These are phyloP conservation scores for Ophonus ardosiacus DNA, from an alignment of 2,888 invertebrate species.

Conservation along the genomic window DNA sequence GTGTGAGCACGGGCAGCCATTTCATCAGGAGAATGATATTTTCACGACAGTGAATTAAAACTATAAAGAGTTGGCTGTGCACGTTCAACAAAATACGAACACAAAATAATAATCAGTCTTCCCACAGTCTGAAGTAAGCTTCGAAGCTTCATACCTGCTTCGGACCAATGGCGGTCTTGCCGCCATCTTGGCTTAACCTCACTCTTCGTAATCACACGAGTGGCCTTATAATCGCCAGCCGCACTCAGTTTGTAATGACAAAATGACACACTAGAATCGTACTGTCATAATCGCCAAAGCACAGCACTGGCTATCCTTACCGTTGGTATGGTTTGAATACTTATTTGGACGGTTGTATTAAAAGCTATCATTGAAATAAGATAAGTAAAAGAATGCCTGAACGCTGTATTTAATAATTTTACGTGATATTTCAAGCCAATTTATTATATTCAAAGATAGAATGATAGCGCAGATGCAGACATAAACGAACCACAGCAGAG, in stretches of 20 bases:
- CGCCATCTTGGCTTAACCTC: constrained; percentile 55
- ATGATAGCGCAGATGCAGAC: constrained; percentile 67
- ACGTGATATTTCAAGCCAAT: constrained; percentile 76
- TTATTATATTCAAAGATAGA: constrained; percentile 73
- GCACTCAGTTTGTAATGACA: constrained; percentile 73
- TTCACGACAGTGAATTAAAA: constrained; percentile 73
- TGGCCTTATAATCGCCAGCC: constrained; percentile 48
- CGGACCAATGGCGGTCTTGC: constrained; percentile 69
- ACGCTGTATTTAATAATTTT: constrained; percentile 76
- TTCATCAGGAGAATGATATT: constrained; percentile 72
- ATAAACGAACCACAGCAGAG: constrained; percentile 46
- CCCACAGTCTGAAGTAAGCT: constrained; percentile 30
- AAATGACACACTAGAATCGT: constrained; percentile 74
- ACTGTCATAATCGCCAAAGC: constrained; percentile 71
- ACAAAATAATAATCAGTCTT: constrained; percentile 56
- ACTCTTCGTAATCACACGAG: constrained; percentile 53
- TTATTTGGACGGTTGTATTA: constrained; percentile 70
- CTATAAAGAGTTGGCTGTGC: constrained; percentile 68
- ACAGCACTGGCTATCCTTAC: neutral
- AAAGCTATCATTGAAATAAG: constrained; percentile 75
- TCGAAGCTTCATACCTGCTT: constrained; percentile 44
- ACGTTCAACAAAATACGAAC: constrained; percentile 71
- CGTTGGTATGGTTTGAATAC: neutral
- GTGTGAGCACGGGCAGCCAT: constrained; percentile 43
- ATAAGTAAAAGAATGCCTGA: constrained; percentile 75